A percentile compares a stretch with the other conserved stretches of the same genome.
Evolutionary conservation across 2,113 vertebrate genomes (phyloP).

Genomic region (Meles meles): DNA sequence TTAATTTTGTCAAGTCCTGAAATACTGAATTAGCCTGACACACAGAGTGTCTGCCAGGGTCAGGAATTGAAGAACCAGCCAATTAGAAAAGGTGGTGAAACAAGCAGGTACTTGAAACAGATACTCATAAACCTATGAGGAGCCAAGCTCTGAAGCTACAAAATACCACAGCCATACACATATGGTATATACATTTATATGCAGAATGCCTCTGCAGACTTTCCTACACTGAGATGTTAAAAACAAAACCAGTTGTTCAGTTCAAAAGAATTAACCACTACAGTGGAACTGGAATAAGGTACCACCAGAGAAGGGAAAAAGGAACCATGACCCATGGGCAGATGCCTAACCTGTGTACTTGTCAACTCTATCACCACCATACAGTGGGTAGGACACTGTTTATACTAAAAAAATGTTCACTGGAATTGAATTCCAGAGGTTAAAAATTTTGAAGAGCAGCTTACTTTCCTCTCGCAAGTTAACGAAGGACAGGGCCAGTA

Average conservation of each 20-base stretch:
- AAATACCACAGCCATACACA: background rate
- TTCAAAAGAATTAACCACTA: background rate
- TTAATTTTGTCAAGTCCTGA: constrained; percentile 1
- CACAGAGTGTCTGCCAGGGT: background rate
- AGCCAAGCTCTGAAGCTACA: background rate
- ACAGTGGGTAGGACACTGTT: background rate
- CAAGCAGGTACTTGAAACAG: background rate
- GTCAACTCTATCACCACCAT: background rate
- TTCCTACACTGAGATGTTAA: background rate
- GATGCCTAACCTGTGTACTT: background rate
- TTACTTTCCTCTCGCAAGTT: background rate
- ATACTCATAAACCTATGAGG: background rate
- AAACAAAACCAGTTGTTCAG: background rate
- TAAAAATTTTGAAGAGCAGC: background rate
- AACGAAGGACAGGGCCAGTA: background rate
- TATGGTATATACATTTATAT: background rate
- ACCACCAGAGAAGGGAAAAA: background rate
- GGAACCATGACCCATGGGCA: background rate
- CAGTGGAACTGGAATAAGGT: background rate
- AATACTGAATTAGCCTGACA: background rate
- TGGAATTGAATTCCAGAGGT: background rate
- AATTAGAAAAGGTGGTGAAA: background rate
- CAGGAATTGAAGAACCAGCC: background rate
- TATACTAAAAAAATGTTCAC: background rate
- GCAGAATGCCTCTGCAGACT: background rate